These are phyloP conservation scores for Rhabdophis nuchalis DNA, from an alignment of 2,797 vertebrate genomes.

Conservation along the genomic window DNA sequence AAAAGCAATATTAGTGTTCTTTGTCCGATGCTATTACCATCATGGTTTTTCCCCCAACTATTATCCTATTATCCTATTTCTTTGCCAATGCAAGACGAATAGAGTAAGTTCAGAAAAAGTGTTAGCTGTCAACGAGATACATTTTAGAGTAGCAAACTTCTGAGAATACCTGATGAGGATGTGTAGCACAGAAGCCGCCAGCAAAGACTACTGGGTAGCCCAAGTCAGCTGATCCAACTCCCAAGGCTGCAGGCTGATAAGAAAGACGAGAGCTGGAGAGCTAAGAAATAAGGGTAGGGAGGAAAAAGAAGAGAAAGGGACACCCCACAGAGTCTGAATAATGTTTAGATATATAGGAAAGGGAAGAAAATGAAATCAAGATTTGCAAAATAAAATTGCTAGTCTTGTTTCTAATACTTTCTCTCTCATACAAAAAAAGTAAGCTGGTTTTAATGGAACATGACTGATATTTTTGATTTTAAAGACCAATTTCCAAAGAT, in stretches of 20 bases:
- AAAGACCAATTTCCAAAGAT: neutral
- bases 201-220: slow-evolving; percentile 80
- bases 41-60: neutral
- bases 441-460: neutral
- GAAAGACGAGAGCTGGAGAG: slow-evolving; percentile 90
- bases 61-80: neutral
- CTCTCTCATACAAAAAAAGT: neutral
- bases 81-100: neutral
- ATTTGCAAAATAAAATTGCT: slow-evolving; percentile 28
- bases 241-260: slow-evolving; percentile 82
- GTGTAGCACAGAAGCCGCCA: slow-evolving; percentile 76
- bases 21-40: neutral
- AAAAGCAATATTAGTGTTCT: neutral
- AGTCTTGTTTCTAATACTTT: slow-evolving; percentile 19
- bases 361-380: slow-evolving; percentile 27
- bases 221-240: slow-evolving; percentile 81
- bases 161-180: slow-evolving; percentile 86
- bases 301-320: slow-evolving; percentile 53
- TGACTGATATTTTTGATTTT: neutral
- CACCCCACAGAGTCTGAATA: slow-evolving; percentile 50
- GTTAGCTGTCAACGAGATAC: neutral
- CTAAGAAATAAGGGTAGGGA: slow-evolving; percentile 74
- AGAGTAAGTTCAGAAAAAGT: slow-evolving; percentile 11
- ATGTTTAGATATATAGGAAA: slow-evolving; percentile 38
- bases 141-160: slow-evolving; percentile 21